Evolutionary conservation across 2,113 vertebrate species (phyloP), one percentile per base, ranked within the genome.

Genomic region (Alligator sinensis): DNA sequence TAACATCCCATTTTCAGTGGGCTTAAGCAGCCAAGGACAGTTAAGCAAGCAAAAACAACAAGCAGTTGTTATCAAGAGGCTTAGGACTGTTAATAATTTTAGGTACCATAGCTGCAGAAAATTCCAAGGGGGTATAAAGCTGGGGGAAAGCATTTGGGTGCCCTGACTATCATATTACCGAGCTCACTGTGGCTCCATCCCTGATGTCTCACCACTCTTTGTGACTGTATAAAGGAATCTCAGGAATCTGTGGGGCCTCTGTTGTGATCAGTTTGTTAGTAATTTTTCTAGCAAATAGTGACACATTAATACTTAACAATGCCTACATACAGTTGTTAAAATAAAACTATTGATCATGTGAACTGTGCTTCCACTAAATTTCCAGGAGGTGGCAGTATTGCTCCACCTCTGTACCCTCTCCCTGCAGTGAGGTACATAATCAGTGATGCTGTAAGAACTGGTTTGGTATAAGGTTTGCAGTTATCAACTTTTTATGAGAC

Each of bases 301-400:
- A 62, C 21, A 16, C 18, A 2, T 16, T 16, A 21, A 11, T 18
- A 16, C 1, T 58, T 28, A 21, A 10, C 5, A 3, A 2, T 9
- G 1, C 28, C 11, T 58, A 3, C 34, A 38, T 21, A 82, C 34
- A 62, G 5, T 34, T 24, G 2, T 59, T 70, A 6, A 14, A 77
- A 28, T 3, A 27, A 64, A 28, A 17, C 17, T 19, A 6, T 28
- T 5, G 0, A 25, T 54, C 8, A 6, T 8, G 12, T 47, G 47
- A 0, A 4, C 61, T 64, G 79, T 27, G 16, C 34, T 89, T 94
- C 63, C n/a, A 82, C 4, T 10, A 21, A 2, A 3, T 72, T 78
- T 59, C 92, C 96, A 92, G 87, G 63, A 91, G 94, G 62, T 95
- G 96, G 96, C 96, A 95, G 82, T 88, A 77, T 89, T 92, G 93